Base-by-base conservation (phyloP, 1,140 invertebrate species). In the Pachyrhynchus sulphureomaculatus region DNA sequence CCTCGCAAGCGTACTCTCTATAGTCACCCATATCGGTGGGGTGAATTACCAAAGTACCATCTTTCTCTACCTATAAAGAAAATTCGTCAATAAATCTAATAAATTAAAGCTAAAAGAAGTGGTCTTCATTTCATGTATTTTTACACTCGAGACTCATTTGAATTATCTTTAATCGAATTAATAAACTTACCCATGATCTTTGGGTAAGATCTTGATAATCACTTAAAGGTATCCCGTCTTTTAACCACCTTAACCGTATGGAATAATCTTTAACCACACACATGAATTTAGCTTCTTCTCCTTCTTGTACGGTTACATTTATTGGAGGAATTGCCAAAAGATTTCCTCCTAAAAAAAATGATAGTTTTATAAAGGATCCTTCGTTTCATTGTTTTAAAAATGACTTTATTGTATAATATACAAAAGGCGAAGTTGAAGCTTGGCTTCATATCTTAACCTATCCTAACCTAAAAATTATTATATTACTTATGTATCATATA, bases 1-100 rank as follows among this genome's bases (percentile, higher is more conserved):
- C 92, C 68, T 89, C 85, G 75, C 96, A 98, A 52, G 86, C 88
- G 77, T 95, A 98, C 76, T 90, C 86, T 23, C 95, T 95, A 58
- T 88, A 84, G 75, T 98, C 95, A 24, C 86, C 84, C 79, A 92
- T 89, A 51, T 83, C 78, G 2, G 91, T 86, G 41, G 84, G 83
- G 61, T 83, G 83, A 58, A 96, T 88, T 39, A 85, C 84, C 8
- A 96, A 78, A 17, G 89, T 88, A 33, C 92, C 92, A 72, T 88
- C 88, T 24, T 77, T 80, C 24, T 62, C 59, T 24, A 62, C 32
- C 51, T 60, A 24, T 0, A 60, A 37, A 34, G 8, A 26, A n/a
- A n/a, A n/a, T n/a, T n/a, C n/a, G n/a, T n/a, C n/a, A n/a, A n/a
- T n/a, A n/a, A n/a, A n/a, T n/a, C n/a, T n/a, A n/a, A n/a, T n/a